Base-by-base conservation (phyloP, 1,140 invertebrate species). In the Wasmannia auropunctata region DNA sequence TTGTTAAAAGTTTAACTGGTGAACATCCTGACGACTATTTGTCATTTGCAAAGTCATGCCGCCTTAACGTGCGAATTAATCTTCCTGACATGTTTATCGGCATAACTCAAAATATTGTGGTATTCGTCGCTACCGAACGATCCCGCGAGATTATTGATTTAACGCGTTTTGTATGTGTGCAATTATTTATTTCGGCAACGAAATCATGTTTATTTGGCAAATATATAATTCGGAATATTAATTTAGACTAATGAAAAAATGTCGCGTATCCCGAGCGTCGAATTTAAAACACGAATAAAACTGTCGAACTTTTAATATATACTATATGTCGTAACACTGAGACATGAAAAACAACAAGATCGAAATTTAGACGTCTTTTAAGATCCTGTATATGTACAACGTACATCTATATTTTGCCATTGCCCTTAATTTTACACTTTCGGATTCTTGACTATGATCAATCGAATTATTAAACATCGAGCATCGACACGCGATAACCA, bases 311-410 rank as follows among this genome's bases (percentile, higher is more conserved):
- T 31, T n/a, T n/a, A n/a, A n/a, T n/a, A n/a, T n/a, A n/a, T n/a
- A n/a, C n/a, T 22, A 34, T 22, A 62, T 25, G 25, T 81, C 31
- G 16, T 58, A 14, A 8, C n/a, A n/a, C n/a, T 74, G 37, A 25
- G 74, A 70, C 31, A 72, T 72, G 51, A 43, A 65, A 34, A 19
- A 74, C 25, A n/a, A n/a, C 51, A 40, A 67, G 25, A 58, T 72
- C 40, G 67, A 31, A 83, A 83, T 74, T 83, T 74, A n/a, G 1
- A 98, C 98, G 92, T 99, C 98, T 94, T 99, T 99, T 69, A 99
- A n/a, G 95, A 95, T 99, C 98, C 93, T 99, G 98, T 97, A 99
- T 98, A n/a, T n/a, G n/a, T n/a, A n/a, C n/a, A n/a, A n/a, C n/a
- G 94, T 99, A 98, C 49, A 98, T 98, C 11, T 98, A 98, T 91